Evolutionary conservation across 2,797 vertebrate species (phyloP).

Genomic region (Bucorvus abyssinicus): DNA sequence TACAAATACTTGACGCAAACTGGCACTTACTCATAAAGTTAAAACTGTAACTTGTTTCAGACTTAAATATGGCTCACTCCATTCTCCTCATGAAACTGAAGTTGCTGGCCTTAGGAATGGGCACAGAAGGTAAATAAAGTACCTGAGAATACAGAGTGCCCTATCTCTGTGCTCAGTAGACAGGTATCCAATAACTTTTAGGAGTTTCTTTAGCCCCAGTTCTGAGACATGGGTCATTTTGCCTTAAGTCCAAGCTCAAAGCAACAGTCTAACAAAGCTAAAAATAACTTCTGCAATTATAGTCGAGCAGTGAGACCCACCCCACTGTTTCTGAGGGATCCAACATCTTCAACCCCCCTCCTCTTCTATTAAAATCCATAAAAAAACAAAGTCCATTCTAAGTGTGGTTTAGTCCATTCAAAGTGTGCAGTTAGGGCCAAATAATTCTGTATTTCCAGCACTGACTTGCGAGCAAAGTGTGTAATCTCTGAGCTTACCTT

Average conservation of each 20-base stretch:
- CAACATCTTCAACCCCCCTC: neutral
- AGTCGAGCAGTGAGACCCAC: neutral
- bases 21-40: neutral
- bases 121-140: neutral
- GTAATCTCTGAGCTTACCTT: slow-evolving; percentile 75
- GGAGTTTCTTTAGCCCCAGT: neutral
- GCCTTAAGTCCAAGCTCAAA: neutral
- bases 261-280: neutral
- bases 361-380: neutral
- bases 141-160: neutral
- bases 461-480: neutral
- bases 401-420: neutral
- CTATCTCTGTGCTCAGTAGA: neutral
- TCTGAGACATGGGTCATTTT: neutral
- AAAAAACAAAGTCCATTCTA: accelerated
- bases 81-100: neutral
- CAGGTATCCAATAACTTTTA: neutral
- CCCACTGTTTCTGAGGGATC: accelerated
- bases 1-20: neutral
- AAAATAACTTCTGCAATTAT: neutral
- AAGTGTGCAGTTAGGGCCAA: neutral
- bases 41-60: neutral
- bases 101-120: neutral
- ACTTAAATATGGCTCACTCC: neutral
- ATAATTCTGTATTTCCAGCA: neutral